These are phyloP conservation scores for Craterocephalus amniculus DNA, from an alignment of 2,797 vertebrate genomes.

Conservation along the genomic window DNA sequence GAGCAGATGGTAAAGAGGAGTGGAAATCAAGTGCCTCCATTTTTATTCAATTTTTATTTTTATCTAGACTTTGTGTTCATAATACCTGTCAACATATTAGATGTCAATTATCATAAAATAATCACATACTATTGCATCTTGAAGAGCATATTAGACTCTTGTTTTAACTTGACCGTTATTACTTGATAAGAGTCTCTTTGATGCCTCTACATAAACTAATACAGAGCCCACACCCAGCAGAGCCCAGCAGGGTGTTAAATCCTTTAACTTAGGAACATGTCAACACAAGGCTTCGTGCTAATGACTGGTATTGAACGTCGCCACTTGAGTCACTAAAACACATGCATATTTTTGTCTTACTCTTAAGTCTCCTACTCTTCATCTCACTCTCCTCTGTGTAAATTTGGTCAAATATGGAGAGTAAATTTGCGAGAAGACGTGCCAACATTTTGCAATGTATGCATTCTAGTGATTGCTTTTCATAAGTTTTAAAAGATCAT, in stretches of 20 bases:
- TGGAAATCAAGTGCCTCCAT: not conserved
- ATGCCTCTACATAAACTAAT: not conserved
- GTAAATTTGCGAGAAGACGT: no score
- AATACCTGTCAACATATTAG: not conserved
- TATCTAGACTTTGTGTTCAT: not conserved
- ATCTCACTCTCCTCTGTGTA: no score
- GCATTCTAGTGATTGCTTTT: no score
- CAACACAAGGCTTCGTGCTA: no score
- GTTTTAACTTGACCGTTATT: slow-evolving; percentile 4
- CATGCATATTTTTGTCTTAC: no score
- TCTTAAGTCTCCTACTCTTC: no score
- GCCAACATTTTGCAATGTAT: no score
- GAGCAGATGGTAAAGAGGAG: not conserved
- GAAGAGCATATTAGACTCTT: not conserved
- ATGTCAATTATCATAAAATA: not conserved
- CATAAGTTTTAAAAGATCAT: no score
- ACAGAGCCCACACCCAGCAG: not conserved
- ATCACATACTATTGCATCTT: not conserved
- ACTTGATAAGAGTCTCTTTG: not conserved
- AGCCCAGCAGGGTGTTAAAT: not conserved
- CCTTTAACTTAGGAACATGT: not conserved
- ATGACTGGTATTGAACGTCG: no score
- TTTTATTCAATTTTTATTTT: no score
- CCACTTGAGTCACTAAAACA: no score
- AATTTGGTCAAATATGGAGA: no score